Percentiles rank a stretch among this genome's conserved stretches.
Evolutionary conservation across 2,797 vertebrate genomes (phyloP).

Genomic region (Phoebastria nigripes): DNA sequence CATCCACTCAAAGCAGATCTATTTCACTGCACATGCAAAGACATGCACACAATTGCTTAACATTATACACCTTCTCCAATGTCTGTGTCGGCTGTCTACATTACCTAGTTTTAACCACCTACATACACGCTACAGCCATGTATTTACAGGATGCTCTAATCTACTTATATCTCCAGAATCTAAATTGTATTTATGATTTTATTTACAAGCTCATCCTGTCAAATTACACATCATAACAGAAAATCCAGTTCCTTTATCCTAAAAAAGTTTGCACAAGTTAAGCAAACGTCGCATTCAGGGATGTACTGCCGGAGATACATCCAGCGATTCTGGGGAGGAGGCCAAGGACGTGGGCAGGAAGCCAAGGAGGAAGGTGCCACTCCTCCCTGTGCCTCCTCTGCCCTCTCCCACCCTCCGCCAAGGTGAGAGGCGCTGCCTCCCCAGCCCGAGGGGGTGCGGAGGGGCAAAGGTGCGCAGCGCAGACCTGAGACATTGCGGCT

Average conservation of each 20-base stretch:
- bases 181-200: conserved; percentile 19
- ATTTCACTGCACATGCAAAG: background rate
- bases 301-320: background rate
- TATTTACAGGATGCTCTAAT: background rate
- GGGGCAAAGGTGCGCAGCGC: background rate
- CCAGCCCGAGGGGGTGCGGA: accelerated
- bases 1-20: background rate
- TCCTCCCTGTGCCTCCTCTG: background rate
- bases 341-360: background rate
- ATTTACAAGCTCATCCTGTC: conserved; percentile 28
- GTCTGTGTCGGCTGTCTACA: background rate
- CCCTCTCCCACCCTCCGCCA: background rate
- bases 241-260: conserved; percentile 16
- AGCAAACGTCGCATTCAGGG: accelerated
- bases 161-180: background rate
- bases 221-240: conserved; percentile 13
- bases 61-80: background rate
- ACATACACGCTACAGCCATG: background rate
- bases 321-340: background rate
- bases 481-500: background rate
- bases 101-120: background rate
- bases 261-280: conserved; percentile 3
- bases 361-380: background rate
- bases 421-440: background rate
- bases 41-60: background rate